Evolutionary conservation across 2,797 vertebrate species (phyloP), one percentile per base, ranked within the genome.

Genomic region (Melanotaenia trifasciata): DNA sequence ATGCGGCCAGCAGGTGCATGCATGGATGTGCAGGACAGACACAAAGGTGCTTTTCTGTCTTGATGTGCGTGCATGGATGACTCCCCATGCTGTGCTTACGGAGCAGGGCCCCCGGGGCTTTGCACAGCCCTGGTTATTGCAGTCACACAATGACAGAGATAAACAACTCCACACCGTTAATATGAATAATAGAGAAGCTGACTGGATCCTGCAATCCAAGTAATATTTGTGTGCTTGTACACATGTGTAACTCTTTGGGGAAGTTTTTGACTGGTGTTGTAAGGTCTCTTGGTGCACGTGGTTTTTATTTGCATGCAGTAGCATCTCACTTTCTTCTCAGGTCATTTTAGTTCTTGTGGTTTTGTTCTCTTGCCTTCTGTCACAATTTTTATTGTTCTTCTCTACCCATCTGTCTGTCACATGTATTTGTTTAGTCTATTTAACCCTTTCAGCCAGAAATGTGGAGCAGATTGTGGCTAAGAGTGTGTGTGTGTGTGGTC

Each of bases 121-220:
- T 68, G 61, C 28, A 74, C 87, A 84, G 79, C 85, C 82, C 73
- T 83, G 68, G 81, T 50, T 63, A 70, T 76, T 24, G 80, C 80
- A 7, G 58, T 63, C 51, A 35, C 82, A 90, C 88, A 85, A 82
- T 80, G 70, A 74, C 70, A 51, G 83, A 81, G 83, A 88, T 85
- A 90, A 92, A 92, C 89, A 90, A 76, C 66, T 66, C 38, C 57
- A 50, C 54, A 66, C 50, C 14, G 11, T 75, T 84, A 79, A 87
- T 84, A 92, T 92, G 90, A 93, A 92, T 91, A 91, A 93, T 91
- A 88, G 84, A 93, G 72, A 70, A 87, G 87, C 84, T 63, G 76
- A 87, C 67, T 73, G 75, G 58, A 78, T 75, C 51, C 57, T 73
- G 78, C 76, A 72, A 72, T 80, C 78, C 76, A 47, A n/a, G 53